Base-by-base conservation (phyloP, 1,140 invertebrate species). In the Leptoteleia sp. region DNA sequence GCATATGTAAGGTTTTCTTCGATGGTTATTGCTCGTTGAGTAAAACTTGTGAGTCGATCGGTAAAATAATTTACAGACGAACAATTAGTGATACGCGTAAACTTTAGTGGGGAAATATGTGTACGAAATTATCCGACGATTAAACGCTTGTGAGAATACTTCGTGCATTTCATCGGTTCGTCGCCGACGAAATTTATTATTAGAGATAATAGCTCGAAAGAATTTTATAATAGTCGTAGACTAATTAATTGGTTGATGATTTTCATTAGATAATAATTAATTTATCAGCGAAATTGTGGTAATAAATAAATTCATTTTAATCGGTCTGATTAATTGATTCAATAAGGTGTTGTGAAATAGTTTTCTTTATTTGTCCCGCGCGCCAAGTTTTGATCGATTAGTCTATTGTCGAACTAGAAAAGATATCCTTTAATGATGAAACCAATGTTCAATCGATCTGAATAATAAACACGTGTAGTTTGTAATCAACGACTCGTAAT, bases 261-360 rank as follows among this genome's bases (percentile, higher is more conserved):
- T 57, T 68, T 57, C 19, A 57, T 68, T 57, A 47, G 42, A 40
- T 33, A 35, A 35, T 52, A 57, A 68, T 64, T 47, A 52, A 64
- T 48, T 27, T 43, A 67, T 54, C 25, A 15, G 27, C 19, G 15
- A 40, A 52, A 52, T 33, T 33, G 48, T 15, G 33, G 50, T 27
- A 8, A 50, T 25, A 50, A 64, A 64, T 25, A 64, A 64, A 31
- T 64, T n/a, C 11, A 29, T 17, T 50, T 19, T 40, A 50, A 50
- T 52, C 37, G 13, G 13, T 1, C 7, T 1, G 17, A 6, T 43
- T 57, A 57, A 57, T 19, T 42, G 25, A 43, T 43, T 17, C 11
- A 61, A 61, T 47, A 37, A 61, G 9, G 13, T 27, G n/a, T 37
- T 61, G 5, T 13, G 40, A 45, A 59, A 59, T 13, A 13, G 27